Conservation (phyloP, 2,888 invertebrate species). For the Hypolimnas misippus region DNA sequence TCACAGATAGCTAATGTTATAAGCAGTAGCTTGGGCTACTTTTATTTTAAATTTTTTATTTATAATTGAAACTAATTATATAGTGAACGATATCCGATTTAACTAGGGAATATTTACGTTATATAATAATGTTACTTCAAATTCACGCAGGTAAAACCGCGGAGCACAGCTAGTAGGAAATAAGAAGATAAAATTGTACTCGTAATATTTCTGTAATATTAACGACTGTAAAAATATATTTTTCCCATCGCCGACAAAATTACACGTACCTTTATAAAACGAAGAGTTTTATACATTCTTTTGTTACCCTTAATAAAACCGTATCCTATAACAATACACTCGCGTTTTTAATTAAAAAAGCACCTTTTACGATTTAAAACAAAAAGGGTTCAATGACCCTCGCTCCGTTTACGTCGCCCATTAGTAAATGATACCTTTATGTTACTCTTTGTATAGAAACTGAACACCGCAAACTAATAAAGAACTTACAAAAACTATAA, state of each 20-base stretch:
- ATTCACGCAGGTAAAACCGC: too few relatives aligned
- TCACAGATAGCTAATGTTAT: too few relatives aligned
- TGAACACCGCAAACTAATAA: neutral
- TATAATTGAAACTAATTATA: too few relatives aligned
- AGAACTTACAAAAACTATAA: neutral
- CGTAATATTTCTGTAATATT: too few relatives aligned
- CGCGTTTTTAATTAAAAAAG: neutral
- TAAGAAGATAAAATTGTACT: too few relatives aligned
- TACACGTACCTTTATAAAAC: neutral
- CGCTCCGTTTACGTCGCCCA: conserved; percentile 14
- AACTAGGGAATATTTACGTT: too few relatives aligned
- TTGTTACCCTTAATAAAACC: neutral
- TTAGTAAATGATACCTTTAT: conserved; percentile 21
- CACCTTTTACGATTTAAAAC: neutral
- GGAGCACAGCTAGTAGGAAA: too few relatives aligned
- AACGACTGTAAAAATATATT: too few relatives aligned
- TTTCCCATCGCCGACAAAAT: neutral
- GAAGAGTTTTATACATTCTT: neutral
- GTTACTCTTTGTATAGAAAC: conserved; percentile 16
- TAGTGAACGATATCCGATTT: too few relatives aligned
- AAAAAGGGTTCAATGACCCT: conserved; percentile 14
- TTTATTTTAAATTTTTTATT: too few relatives aligned
- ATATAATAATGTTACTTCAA: too few relatives aligned
- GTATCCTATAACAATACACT: neutral
- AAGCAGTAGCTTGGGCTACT: too few relatives aligned